These are phyloP conservation scores for Cheilosia variabilis DNA, from an alignment of 2,888 invertebrate genomes.

Conservation along the genomic window DNA sequence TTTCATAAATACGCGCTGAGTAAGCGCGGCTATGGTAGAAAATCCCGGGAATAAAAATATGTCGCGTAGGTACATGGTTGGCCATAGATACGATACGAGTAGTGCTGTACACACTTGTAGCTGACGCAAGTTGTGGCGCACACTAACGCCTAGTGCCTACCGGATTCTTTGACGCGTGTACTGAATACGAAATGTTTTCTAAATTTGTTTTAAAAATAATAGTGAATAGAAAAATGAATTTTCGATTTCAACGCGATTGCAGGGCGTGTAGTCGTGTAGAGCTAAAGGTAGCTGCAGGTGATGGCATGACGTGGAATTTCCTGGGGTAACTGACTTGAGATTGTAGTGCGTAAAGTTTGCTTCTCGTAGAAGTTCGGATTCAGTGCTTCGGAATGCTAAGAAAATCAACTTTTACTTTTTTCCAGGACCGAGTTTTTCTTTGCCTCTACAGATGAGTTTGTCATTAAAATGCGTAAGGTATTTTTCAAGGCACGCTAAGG, in stretches of 20 bases:
- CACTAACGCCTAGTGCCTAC: constrained; percentile 31
- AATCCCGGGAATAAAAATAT: constrained; percentile 25
- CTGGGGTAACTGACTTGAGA: not conserved
- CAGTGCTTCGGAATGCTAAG: no score
- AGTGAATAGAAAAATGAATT: constrained; percentile 14
- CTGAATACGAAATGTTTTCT: constrained; percentile 55
- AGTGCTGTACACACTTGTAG: constrained; percentile 9
- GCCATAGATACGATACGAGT: not conserved
- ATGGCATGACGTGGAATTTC: constrained; percentile 23
- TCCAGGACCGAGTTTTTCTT: no score
- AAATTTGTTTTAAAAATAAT: constrained; percentile 17
- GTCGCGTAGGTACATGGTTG: constrained; percentile 15
- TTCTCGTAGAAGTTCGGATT: no score
- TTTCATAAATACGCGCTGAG: constrained; percentile 25
- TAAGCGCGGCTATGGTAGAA: constrained; percentile 20
- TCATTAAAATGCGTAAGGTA: no score
- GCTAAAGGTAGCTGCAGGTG: not conserved
- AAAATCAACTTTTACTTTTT: no score
- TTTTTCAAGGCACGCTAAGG: no score
- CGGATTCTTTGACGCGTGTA: constrained; percentile 57
- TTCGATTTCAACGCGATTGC: constrained; percentile 28
- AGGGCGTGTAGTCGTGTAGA: constrained; percentile 14
- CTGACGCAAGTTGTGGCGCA: constrained; percentile 49
- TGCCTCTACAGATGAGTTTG: no score
- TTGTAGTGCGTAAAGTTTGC: no score